These are phyloP conservation scores for Eretmochelys imbricata DNA, from an alignment of 2,113 vertebrate genomes.

Conservation along the genomic window DNA sequence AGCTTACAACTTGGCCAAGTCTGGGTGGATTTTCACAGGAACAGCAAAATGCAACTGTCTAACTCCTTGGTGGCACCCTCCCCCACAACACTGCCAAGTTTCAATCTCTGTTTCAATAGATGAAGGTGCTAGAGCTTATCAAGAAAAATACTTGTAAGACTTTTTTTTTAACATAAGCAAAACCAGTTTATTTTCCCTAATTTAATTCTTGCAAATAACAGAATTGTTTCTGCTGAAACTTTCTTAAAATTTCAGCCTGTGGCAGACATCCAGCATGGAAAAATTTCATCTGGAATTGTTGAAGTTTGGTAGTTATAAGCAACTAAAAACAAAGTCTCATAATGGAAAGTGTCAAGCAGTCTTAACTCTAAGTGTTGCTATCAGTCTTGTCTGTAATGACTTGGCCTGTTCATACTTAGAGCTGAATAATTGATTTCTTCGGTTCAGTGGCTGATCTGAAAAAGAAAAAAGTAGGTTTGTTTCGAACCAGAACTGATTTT, in stretches of 20 bases:
- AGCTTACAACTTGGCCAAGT: background rate
- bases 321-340: background rate
- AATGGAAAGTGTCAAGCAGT: background rate
- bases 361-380: background rate
- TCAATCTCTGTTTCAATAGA: background rate
- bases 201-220: conserved; percentile 42
- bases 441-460: background rate
- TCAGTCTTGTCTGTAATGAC: background rate
- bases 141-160: conserved; percentile 9
- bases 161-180: conserved; percentile 13
- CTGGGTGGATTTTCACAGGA: background rate
- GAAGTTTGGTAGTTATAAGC: background rate
- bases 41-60: background rate
- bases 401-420: background rate
- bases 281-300: background rate
- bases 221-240: conserved; percentile 31
- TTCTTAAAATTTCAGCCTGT: conserved; percentile 39
- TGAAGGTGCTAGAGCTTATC: background rate
- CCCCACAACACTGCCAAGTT: background rate
- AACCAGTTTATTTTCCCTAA: background rate
- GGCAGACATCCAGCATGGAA: background rate
- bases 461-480: background rate
- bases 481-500: background rate
- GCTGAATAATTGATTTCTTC: background rate
- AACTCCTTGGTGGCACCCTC: background rate